Evolutionary conservation across 1,140 invertebrate genomes (phyloP).

Genomic region (Tetramorium alpestre): DNA sequence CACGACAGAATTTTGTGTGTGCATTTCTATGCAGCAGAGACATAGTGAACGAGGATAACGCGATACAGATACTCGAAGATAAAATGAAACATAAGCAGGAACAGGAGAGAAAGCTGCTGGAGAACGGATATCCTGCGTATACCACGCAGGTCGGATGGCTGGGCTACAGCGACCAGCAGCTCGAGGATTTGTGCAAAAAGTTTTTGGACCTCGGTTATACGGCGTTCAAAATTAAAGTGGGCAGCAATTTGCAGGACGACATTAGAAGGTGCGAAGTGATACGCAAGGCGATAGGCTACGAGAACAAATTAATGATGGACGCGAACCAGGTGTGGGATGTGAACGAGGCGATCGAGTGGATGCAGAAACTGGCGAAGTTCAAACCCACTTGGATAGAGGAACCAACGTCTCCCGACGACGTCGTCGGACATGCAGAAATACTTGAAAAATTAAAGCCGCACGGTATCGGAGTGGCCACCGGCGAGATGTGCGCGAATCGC

Average conservation of each 20-base stretch:
- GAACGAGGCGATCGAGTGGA: slow-evolving; percentile 93
- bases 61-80: slow-evolving; percentile 90
- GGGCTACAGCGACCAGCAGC: slow-evolving; percentile 90
- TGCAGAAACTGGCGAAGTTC: slow-evolving; percentile 91
- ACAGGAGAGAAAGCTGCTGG: slow-evolving; percentile 87
- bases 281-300: slow-evolving; percentile 91
- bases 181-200: slow-evolving; percentile 90
- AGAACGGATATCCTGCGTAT: slow-evolving; percentile 92
- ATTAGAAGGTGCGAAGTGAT: slow-evolving; percentile 90
- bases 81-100: slow-evolving; percentile 87
- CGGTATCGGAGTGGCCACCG: slow-evolving; percentile 94
- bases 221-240: slow-evolving; percentile 97
- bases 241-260: slow-evolving; percentile 92
- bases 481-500: slow-evolving; percentile 96
- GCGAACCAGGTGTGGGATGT: slow-evolving; percentile 97
- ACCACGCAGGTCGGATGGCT: slow-evolving; percentile 94
- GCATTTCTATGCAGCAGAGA: slow-evolving; percentile 88
- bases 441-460: slow-evolving; percentile 87
- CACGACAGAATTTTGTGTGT: not conserved
- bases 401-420: slow-evolving; percentile 96
- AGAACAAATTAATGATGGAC: slow-evolving; percentile 94
- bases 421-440: slow-evolving; percentile 93
- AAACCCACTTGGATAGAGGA: slow-evolving; percentile 96
- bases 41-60: slow-evolving; percentile 93
- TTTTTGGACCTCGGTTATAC: slow-evolving; percentile 92